A percentile compares a stretch with the other conserved stretches of the same genome.
These are phyloP conservation scores for Lipotes vexillifer DNA, from an alignment of 2,113 vertebrate species.

Conservation along the genomic window DNA sequence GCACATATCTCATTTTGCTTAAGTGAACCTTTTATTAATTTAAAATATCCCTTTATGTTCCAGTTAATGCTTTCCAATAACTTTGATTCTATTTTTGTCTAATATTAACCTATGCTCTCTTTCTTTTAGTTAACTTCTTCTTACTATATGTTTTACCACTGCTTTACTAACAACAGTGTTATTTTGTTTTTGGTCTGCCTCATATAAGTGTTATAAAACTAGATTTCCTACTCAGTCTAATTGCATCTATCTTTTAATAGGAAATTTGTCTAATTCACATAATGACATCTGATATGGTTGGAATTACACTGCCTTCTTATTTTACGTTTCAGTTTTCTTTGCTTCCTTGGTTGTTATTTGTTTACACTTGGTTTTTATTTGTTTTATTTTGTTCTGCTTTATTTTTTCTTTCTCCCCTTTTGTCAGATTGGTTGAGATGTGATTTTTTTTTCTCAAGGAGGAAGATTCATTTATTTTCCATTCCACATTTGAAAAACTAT, in stretches of 20 bases:
- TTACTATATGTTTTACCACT: not conserved
- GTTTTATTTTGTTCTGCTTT: not conserved
- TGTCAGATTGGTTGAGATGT: not conserved
- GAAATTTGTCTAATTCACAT: not conserved
- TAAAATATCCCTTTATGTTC: not conserved
- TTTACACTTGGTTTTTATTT: not conserved
- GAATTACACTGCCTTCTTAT: not conserved
- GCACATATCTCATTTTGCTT: not conserved
- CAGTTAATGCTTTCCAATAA: not conserved
- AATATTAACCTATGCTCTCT: not conserved
- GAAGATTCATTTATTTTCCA: not conserved
- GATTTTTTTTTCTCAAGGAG: not conserved
- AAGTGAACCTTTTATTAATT: not conserved
- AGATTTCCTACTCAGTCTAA: not conserved
- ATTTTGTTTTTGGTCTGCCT: not conserved
- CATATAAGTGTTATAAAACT: not conserved
- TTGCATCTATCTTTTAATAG: not conserved
- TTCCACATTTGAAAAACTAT: not conserved
- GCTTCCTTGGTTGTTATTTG: not conserved
- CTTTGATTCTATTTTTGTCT: not conserved
- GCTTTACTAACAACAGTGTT: not conserved
- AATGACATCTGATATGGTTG: not conserved
- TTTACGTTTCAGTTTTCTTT: not conserved
- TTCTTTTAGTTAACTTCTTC: not conserved
- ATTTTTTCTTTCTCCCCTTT: not conserved